These are phyloP conservation scores for Ia io DNA, from an alignment of 2,113 vertebrate genomes.

Conservation along the genomic window DNA sequence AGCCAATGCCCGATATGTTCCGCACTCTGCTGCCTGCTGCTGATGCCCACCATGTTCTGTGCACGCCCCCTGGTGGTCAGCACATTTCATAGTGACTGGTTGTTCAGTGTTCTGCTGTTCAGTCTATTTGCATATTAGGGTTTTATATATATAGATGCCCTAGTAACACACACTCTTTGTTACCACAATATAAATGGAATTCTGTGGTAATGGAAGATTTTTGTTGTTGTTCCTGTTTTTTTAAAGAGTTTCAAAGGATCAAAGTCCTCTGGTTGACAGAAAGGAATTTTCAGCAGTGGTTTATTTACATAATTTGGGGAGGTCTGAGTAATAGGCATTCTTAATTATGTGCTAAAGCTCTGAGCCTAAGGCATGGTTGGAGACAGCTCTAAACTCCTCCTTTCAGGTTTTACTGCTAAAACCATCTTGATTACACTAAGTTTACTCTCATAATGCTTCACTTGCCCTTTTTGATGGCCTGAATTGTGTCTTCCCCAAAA, in stretches of 20 bases:
- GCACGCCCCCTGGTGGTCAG: too few relatives aligned
- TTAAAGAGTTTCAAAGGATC: not conserved
- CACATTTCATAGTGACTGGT: too few relatives aligned
- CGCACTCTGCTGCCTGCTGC: too few relatives aligned
- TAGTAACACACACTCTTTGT: not conserved
- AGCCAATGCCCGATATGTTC: too few relatives aligned
- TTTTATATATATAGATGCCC: not conserved
- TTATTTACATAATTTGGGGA: not conserved
- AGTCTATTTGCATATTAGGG: too few relatives aligned
- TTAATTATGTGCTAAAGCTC: not conserved
- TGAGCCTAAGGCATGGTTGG: not conserved
- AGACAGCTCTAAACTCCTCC: accelerated
- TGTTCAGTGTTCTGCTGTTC: too few relatives aligned
- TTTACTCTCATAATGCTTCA: not conserved
- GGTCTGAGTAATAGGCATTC: not conserved
- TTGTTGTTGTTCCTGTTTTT: not conserved
- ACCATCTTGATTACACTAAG: not conserved
- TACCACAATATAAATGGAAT: not conserved
- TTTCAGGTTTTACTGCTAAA: not conserved
- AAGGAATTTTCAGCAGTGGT: not conserved
- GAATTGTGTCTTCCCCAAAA: too few relatives aligned
- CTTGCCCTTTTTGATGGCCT: not conserved
- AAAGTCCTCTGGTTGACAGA: not conserved
- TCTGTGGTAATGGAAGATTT: not conserved
- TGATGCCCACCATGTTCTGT: too few relatives aligned